Conservation (phyloP, 2,888 invertebrate species). For the Hirtodrosophila alboralis region DNA sequence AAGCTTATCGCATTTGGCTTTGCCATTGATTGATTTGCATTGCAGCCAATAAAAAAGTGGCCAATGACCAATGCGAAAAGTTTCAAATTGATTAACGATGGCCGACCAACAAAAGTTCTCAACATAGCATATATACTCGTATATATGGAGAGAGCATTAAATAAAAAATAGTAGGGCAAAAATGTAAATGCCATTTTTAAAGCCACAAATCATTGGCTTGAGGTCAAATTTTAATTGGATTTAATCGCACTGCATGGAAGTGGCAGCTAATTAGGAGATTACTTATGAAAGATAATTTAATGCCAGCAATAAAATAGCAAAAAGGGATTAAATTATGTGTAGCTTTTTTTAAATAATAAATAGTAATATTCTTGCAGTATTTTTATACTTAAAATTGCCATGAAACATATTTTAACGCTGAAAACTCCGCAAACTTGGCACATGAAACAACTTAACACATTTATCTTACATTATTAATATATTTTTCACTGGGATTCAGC, state of each 20-base stretch:
- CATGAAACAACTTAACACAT: conserved; percentile 16
- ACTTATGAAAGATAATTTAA: not conserved
- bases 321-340: too few relatives aligned
- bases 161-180: too few relatives aligned
- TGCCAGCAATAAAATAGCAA: too few relatives aligned
- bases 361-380: too few relatives aligned
- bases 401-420: conserved; percentile 1
- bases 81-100: conserved; percentile 33
- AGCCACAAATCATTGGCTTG: not conserved
- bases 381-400: not conserved
- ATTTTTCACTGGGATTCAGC: too few relatives aligned
- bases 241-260: not conserved
- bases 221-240: not conserved
- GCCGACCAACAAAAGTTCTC: not conserved
- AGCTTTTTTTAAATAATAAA: too few relatives aligned
- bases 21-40: conserved; percentile 47
- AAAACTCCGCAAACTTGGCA: conserved; percentile 1
- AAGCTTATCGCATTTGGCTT: conserved; percentile 37
- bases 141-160: too few relatives aligned
- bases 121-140: conserved; percentile 7
- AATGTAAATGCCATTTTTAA: not conserved
- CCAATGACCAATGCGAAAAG: conserved; percentile 27
- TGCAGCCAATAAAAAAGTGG: conserved; percentile 19
- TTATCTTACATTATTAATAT: conserved; percentile 12
- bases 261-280: not conserved